A percentile compares a stretch with the other conserved stretches of the same genome.
phyloP scores from a whole-genome alignment of 2,113 vertebrate genomes.

The Aegithalos caudatus region DNA sequence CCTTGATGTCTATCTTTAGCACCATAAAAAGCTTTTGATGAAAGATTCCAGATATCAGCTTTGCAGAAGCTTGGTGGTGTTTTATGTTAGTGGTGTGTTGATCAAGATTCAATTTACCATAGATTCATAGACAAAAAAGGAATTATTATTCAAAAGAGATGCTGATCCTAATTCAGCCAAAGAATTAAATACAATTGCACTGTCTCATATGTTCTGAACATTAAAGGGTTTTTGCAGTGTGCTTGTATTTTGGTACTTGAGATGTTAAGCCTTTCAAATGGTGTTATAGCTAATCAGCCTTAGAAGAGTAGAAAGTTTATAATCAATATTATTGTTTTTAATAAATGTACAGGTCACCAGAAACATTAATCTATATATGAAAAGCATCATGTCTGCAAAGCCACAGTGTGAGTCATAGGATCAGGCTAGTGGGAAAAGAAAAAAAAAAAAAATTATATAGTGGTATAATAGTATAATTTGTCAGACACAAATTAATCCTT shows the following conservation, averaged over 20 bases:
- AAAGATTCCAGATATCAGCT: background rate
- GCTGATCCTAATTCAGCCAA: background rate
- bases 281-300: background rate
- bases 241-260: background rate
- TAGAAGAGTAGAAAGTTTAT: background rate
- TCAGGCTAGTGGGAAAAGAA: background rate
- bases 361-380: background rate
- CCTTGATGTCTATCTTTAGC: background rate
- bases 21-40: background rate
- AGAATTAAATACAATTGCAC: rapidly evolving
- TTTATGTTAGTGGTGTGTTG: background rate
- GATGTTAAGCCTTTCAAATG: background rate
- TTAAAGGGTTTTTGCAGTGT: background rate
- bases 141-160: background rate
- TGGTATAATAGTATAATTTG: background rate
- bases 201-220: background rate
- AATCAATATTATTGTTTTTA: background rate
- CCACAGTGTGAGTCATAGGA: background rate
- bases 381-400: background rate
- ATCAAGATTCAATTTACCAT: background rate
- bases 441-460: background rate
- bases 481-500: background rate
- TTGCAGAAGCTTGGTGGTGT: background rate
- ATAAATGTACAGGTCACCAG: background rate
- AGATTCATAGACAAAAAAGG: background rate